Base-by-base conservation (phyloP, 2,888 invertebrate species). In the Liopterus haemorrhoidalis region DNA sequence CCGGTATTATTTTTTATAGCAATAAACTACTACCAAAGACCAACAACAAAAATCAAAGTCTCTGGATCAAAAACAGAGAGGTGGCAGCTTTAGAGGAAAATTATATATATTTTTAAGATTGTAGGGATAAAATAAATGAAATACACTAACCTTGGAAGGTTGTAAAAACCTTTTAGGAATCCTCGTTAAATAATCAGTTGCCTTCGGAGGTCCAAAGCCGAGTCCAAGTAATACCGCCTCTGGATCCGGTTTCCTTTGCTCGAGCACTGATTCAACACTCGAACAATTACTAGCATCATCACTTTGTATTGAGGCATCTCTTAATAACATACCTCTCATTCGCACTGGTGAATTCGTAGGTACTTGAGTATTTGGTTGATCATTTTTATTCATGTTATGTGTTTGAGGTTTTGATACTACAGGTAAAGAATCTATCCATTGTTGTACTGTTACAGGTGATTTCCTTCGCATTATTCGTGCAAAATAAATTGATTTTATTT, bases 161-260 rank as follows among this genome's bases (percentile, higher is more conserved):
- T 82, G 81, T 44, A 93, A 72, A 65, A 93, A 93, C 45, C 82
- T 67, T 53, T 76, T 81, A 2, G 93, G 93, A 66, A 94, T 89
- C 55, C 90, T 78, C 44, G 84, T 81, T 12, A 81, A 64, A 54
- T 81, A 77, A 59, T 81, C 81, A 39, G 79, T 78, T 48, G 79
- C 78, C 54, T 75, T 75, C 44, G 78, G 73, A 5, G 84, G 85
- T 0, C 87, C 87, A 65, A 88, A 88, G 8, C 89, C 89, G 41
- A 88, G 71, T 52, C 83, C 86, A 38, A 88, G 69, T 19, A 94
- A 73, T 42, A 94, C 82, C 41, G 88, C 86, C 64, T 93, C 92
- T 0, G 93, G 92, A 70, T 94, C 91, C 15, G 88, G 85, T 60
- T 81, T 83, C 25, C 93, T 74, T 12, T 86, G 77, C 56, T 90